These are phyloP conservation scores for Drosophila littoralis DNA, from an alignment of 1,140 invertebrate genomes.

Conservation along the genomic window DNA sequence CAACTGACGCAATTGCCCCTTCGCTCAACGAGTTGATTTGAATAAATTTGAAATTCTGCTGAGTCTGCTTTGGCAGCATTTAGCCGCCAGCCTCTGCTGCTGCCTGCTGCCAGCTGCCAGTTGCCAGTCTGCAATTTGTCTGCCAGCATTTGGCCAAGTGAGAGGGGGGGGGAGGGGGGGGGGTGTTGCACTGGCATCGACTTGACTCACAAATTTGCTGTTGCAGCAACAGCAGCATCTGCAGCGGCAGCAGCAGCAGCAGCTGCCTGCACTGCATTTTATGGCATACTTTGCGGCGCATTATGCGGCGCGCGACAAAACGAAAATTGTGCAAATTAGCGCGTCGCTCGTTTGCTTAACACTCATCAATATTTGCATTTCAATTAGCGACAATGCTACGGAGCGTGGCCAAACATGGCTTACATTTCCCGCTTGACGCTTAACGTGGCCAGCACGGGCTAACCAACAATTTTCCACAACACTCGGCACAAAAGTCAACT, in stretches of 20 bases:
- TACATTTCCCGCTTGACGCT: slow-evolving; percentile 38
- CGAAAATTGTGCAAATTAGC: slow-evolving; percentile 78
- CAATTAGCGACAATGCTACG: slow-evolving; percentile 69
- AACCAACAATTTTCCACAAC: slow-evolving; percentile 17
- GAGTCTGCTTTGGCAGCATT: slow-evolving; percentile 70
- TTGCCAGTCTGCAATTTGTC: slow-evolving; percentile 50
- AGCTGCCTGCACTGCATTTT: slow-evolving; percentile 36
- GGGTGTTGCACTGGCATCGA: slow-evolving; percentile 55
- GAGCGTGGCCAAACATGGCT: slow-evolving; percentile 62
- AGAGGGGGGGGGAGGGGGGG: not conserved
- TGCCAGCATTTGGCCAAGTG: slow-evolving; percentile 42
- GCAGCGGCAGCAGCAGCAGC: slow-evolving; percentile 27
- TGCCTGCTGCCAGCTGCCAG: slow-evolving; percentile 18
- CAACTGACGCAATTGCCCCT: slow-evolving; percentile 17
- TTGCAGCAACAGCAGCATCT: slow-evolving; percentile 13
- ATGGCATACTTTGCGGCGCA: slow-evolving; percentile 77
- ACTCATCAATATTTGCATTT: slow-evolving; percentile 81
- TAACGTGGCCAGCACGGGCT: slow-evolving; percentile 18
- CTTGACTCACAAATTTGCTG: slow-evolving; percentile 56
- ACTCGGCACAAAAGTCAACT: not conserved
- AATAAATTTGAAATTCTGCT: slow-evolving; percentile 82
- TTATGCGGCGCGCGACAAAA: slow-evolving; percentile 77
- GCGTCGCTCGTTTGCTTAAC: slow-evolving; percentile 67
- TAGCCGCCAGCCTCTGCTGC: slow-evolving; percentile 26
- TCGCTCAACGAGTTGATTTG: slow-evolving; percentile 73